Conservation (phyloP, 2,888 invertebrate genomes). For the Theristus sp. region DNA sequence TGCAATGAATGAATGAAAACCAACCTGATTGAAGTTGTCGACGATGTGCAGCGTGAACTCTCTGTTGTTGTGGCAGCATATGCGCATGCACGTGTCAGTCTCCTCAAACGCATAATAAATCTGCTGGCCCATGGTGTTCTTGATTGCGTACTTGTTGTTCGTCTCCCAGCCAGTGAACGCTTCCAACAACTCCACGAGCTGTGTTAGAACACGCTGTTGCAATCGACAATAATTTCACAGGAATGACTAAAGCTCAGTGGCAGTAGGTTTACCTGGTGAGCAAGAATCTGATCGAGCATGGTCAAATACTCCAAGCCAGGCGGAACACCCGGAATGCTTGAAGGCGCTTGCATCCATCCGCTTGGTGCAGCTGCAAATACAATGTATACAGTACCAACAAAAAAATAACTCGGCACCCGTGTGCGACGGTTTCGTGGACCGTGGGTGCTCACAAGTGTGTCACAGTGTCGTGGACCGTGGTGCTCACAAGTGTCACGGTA, state of each 20-base stretch:
- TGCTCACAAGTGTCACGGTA: too few relatives aligned
- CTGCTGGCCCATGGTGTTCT: slow-evolving; percentile 57
- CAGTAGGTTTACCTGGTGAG: slow-evolving; percentile 2
- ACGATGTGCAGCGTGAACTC: slow-evolving; percentile 3
- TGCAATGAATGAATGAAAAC: too few relatives aligned
- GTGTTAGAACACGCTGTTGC: too few relatives aligned
- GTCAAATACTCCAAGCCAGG: slow-evolving; percentile 2
- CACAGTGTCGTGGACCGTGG: too few relatives aligned
- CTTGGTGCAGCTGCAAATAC: background rate
- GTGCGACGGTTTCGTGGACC: too few relatives aligned
- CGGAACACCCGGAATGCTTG: background rate
- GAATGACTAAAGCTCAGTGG: too few relatives aligned
- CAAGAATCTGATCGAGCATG: background rate
- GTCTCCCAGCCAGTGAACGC: slow-evolving; percentile 30
- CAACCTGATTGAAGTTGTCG: slow-evolving; percentile 2
- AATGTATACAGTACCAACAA: too few relatives aligned
- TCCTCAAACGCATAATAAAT: slow-evolving; percentile 55
- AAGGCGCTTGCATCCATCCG: background rate
- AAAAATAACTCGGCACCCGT: too few relatives aligned
- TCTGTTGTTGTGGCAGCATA: background rate
- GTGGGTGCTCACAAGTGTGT: too few relatives aligned
- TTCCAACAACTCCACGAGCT: slow-evolving; percentile 12
- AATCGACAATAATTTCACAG: too few relatives aligned
- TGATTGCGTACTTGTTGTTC: slow-evolving; percentile 34
- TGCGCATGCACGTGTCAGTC: background rate